Evolutionary conservation across 2,797 vertebrate species (phyloP).

Genomic region (Helostoma temminkii): DNA sequence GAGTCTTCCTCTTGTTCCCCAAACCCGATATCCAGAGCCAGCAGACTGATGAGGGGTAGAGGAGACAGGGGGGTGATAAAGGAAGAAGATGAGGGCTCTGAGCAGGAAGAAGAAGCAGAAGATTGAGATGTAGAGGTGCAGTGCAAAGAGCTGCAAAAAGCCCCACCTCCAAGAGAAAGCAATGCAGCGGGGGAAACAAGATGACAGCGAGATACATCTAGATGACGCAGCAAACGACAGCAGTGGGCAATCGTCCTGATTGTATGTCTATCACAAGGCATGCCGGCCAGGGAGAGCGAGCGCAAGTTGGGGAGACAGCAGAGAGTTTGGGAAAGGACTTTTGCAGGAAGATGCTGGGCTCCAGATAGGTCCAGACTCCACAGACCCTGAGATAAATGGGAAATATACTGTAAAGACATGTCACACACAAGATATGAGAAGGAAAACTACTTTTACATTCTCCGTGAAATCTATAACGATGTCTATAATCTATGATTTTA

Average conservation of each 20-base stretch:
- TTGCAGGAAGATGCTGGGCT: conserved; percentile 72
- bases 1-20: conserved; percentile 19
- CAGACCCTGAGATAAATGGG: conserved; percentile 54
- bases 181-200: conserved; percentile 78
- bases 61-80: conserved; percentile 25
- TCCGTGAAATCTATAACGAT: no score
- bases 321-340: conserved; percentile 79
- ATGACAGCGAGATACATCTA: conserved; percentile 86
- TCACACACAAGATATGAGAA: background rate
- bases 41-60: conserved; percentile 74
- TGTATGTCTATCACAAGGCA: conserved; percentile 80
- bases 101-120: conserved; percentile 10
- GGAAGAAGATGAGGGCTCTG: background rate
- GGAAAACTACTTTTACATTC: background rate
- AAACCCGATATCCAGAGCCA: conserved; percentile 80
- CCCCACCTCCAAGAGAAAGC: conserved; percentile 76
- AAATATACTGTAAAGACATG: background rate
- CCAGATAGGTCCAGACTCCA: conserved; percentile 70
- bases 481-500: no score
- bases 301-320: conserved; percentile 75
- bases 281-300: conserved; percentile 83
- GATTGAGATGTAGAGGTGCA: conserved; percentile 12
- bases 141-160: background rate
- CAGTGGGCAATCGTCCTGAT: conserved; percentile 71
- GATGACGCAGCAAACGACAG: conserved; percentile 82